phyloP scores from a whole-genome alignment of 1,140 invertebrate species.

The Drosophila chauvacae region DNA sequence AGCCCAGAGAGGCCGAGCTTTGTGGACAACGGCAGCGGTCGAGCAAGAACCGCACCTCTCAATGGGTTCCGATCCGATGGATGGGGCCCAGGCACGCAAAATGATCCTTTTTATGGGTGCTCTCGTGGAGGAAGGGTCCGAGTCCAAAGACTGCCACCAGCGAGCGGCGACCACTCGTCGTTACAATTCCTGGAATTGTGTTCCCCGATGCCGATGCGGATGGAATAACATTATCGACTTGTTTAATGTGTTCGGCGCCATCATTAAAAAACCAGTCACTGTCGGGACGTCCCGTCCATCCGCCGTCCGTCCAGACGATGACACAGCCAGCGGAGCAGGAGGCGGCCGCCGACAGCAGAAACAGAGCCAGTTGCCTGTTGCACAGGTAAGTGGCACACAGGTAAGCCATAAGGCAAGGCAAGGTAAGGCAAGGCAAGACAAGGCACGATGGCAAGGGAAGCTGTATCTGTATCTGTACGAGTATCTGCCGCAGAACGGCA shows the following conservation, averaged over 20 bases:
- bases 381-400: conserved; percentile 28
- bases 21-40: conserved; percentile 19
- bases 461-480: conserved; percentile 32
- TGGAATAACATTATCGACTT: conserved; percentile 78
- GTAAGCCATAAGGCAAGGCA: conserved; percentile 17
- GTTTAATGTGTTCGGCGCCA: conserved; percentile 79
- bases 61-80: conserved; percentile 40
- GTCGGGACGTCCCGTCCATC: conserved; percentile 67
- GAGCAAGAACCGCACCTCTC: conserved; percentile 41
- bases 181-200: conserved; percentile 77
- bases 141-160: conserved; percentile 35
- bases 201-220: conserved; percentile 65
- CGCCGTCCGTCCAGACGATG: conserved; percentile 60
- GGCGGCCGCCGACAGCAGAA: not conserved
- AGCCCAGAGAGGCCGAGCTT: conserved; percentile 14
- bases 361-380: conserved; percentile 24
- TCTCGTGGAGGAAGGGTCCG: conserved; percentile 22
- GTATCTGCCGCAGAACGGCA: conserved; percentile 47
- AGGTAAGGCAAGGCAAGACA: not conserved
- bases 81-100: conserved; percentile 46
- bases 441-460: conserved; percentile 28
- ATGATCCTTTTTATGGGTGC: conserved; percentile 50
- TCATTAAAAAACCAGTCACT: conserved; percentile 78
- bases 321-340: conserved; percentile 42
- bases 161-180: conserved; percentile 46